Evolutionary conservation across 1,140 invertebrate species (phyloP), one percentile per base, ranked within the genome.

Genomic region (Eriocheir sinensis): DNA sequence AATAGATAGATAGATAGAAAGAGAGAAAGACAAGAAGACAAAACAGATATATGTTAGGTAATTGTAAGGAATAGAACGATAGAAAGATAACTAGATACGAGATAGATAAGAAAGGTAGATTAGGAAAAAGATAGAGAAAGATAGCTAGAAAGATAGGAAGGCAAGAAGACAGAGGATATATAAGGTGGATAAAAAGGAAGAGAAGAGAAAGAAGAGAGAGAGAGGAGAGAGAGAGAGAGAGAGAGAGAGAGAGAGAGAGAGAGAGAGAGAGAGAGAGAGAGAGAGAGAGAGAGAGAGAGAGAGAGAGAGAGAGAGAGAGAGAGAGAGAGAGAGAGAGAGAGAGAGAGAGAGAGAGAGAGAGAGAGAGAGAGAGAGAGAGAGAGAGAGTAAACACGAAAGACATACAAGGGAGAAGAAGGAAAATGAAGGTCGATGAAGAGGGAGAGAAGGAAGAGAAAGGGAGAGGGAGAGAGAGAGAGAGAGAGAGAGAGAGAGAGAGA

Each of bases 321-420:
- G 81, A 85, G 81, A 85, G 81, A 85, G 30, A 85, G 81, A 85
- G n/a, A 85, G 81, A 85, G n/a, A 85, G 81, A 89, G 41, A 41
- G 40, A 89, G 41, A 48, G 88, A 89, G 36, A 48, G 4, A 41
- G 34, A 36, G 86, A 89, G 0, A 89, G 86, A 40, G 36, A 89
- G 38, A 89, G 12, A 38, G 86, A 83, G 17, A 83, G 81, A 83
- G 81, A 83, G 17, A 83, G 81, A 83, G 81, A 83, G 81, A 83
- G 17, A 83, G 36, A 36, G 38, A 40, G n/a, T 6, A 15, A 48
- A 15, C 4, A 15, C 4, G 44, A 48, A 30, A 27, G 30, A 85
- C 2, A 3, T 3, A 85, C 3, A 4, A 27, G 32, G 21, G 0
- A 27, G 27, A 48, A 4, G 4, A 15, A 48, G 15, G 15, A 48